Evolutionary conservation across 2,113 vertebrate genomes (phyloP).

Genomic region (Megaceryle torquata): DNA sequence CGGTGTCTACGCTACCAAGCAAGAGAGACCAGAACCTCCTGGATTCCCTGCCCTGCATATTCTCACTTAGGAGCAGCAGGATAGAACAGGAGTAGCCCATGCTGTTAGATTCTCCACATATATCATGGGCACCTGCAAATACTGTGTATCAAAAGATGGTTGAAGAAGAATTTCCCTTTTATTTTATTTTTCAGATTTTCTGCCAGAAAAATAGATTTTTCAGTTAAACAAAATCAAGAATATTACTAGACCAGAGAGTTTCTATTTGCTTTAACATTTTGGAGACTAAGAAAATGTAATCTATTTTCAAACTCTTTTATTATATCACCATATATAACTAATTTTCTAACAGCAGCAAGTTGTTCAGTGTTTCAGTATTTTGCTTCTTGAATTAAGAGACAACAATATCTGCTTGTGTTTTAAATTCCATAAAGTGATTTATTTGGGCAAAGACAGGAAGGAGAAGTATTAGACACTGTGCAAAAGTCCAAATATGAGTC

Average conservation of each 20-base stretch:
- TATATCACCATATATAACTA: neutral
- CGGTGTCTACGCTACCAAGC: neutral
- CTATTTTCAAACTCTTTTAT: neutral
- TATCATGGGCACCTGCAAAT: neutral
- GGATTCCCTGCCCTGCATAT: neutral
- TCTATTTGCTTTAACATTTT: neutral
- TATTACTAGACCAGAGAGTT: neutral
- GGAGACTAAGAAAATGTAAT: neutral
- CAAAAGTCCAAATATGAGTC: neutral
- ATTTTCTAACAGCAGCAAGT: neutral
- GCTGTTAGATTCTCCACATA: neutral
- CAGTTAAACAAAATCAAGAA: neutral
- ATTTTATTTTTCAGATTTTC: neutral
- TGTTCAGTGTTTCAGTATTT: neutral
- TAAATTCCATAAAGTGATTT: neutral
- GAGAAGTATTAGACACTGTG: neutral
- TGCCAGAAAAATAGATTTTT: neutral
- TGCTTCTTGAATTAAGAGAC: neutral
- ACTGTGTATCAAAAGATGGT: neutral
- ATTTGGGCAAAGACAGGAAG: neutral
- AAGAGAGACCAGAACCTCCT: neutral
- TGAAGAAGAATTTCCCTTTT: neutral
- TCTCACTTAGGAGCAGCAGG: neutral
- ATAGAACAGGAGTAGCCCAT: neutral
- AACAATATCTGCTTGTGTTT: neutral